These are phyloP conservation scores for Crotalus viridis DNA, from an alignment of 2,113 vertebrate genomes.

Conservation along the genomic window DNA sequence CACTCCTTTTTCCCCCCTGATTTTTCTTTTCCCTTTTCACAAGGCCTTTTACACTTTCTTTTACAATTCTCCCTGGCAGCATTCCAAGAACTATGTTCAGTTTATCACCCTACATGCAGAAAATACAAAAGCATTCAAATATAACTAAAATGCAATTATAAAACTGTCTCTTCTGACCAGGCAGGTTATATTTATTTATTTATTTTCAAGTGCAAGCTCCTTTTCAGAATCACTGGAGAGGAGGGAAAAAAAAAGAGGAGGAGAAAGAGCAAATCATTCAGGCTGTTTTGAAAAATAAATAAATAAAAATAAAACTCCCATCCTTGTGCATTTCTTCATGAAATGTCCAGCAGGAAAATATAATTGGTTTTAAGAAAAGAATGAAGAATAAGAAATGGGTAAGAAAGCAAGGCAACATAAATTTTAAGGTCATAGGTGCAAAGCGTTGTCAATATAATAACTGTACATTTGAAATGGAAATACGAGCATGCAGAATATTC, in stretches of 20 bases:
- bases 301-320: neutral
- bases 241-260: conserved; percentile 18
- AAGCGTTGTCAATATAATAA: conserved; percentile 24
- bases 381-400: conserved; percentile 17
- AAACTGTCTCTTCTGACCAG: conserved; percentile 63
- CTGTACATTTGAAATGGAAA: conserved; percentile 66
- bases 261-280: conserved; percentile 20
- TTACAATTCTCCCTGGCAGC: conserved; percentile 63
- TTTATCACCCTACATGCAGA: conserved; percentile 61
- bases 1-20: conserved; percentile 47
- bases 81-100: conserved; percentile 62
- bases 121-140: conserved; percentile 70
- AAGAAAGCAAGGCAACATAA: conserved; percentile 54
- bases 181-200: conserved; percentile 33
- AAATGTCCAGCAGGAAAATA: conserved; percentile 56
- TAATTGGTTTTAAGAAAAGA: conserved; percentile 62
- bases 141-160: conserved; percentile 69
- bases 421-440: conserved; percentile 57
- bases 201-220: conserved; percentile 49
- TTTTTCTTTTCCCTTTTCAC: conserved; percentile 46
- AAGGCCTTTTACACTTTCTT: conserved; percentile 29
- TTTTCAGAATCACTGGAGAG: conserved; percentile 55
- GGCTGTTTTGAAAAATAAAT: conserved; percentile 26
- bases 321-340: conserved; percentile 54
- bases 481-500: conserved; percentile 52